phyloP scores from a whole-genome alignment of 2,113 vertebrate species.

The Tenrec ecaudatus region DNA sequence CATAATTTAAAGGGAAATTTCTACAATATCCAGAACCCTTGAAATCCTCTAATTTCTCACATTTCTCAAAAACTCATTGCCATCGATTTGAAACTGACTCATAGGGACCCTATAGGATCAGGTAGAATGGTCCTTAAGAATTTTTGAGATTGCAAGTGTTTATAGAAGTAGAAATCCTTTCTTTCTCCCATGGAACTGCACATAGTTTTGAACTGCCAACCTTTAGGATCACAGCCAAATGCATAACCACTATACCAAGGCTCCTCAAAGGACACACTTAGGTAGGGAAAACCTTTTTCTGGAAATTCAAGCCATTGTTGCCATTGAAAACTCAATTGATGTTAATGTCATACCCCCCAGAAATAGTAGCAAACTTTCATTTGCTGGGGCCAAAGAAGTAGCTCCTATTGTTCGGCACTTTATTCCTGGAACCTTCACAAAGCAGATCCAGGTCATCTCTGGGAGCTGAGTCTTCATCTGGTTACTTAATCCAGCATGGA shows the following conservation, averaged over 20 bases:
- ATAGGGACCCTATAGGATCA: too few relatives aligned
- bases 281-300: conserved; percentile 86
- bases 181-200: too few relatives aligned
- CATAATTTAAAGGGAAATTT: background rate
- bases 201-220: too few relatives aligned
- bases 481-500: background rate
- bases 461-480: background rate
- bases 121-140: too few relatives aligned
- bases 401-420: conserved; percentile 87
- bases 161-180: too few relatives aligned
- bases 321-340: conserved; percentile 93
- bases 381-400: conserved; percentile 72
- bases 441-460: background rate
- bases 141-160: too few relatives aligned
- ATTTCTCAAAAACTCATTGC: too few relatives aligned
- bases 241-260: too few relatives aligned
- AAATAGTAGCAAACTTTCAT: conserved; percentile 93
- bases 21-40: background rate
- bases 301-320: conserved; percentile 92
- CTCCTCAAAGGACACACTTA: background rate
- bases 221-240: too few relatives aligned
- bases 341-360: conserved; percentile 94
- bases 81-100: too few relatives aligned
- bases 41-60: background rate
- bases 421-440: background rate